Evolutionary conservation across 2,113 vertebrate species (phyloP).

Genomic region (Emydocephalus ijimae): DNA sequence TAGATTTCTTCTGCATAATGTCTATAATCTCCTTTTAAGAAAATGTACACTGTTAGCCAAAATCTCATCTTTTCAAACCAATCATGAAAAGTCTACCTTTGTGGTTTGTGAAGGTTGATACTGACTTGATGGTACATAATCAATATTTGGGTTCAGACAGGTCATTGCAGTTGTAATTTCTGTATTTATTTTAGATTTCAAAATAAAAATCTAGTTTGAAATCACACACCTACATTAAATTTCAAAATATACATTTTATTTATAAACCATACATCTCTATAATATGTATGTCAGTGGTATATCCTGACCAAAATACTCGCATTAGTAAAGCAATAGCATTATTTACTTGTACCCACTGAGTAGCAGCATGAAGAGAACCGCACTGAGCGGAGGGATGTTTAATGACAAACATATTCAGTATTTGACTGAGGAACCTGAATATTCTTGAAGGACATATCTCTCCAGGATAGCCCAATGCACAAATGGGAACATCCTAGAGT

Average conservation of each 20-base stretch:
- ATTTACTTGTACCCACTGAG: not conserved
- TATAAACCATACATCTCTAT: not conserved
- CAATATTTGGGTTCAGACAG: not conserved
- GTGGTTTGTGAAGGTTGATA: not conserved
- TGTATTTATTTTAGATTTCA: not conserved
- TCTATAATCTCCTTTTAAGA: not conserved
- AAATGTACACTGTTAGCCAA: not conserved
- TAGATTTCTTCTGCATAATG: not conserved
- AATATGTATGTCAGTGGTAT: not conserved
- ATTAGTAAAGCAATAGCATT: not conserved
- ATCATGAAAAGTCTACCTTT: not conserved
- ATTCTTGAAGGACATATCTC: not conserved
- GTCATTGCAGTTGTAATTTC: not conserved
- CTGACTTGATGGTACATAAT: not conserved
- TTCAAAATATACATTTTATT: not conserved
- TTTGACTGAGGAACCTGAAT: not conserved
- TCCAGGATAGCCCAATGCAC: not conserved
- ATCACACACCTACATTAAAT: not conserved
- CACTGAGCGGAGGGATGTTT: not conserved
- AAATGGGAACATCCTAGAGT: not conserved
- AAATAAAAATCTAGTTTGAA: not conserved
- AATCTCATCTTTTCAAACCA: not conserved
- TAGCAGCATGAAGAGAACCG: not conserved
- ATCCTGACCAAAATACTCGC: not conserved
- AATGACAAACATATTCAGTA: not conserved